A percentile compares a stretch with the other conserved stretches of the same genome.
phyloP scores from a whole-genome alignment of 2,888 invertebrate species.

The Sisyra nigra region DNA sequence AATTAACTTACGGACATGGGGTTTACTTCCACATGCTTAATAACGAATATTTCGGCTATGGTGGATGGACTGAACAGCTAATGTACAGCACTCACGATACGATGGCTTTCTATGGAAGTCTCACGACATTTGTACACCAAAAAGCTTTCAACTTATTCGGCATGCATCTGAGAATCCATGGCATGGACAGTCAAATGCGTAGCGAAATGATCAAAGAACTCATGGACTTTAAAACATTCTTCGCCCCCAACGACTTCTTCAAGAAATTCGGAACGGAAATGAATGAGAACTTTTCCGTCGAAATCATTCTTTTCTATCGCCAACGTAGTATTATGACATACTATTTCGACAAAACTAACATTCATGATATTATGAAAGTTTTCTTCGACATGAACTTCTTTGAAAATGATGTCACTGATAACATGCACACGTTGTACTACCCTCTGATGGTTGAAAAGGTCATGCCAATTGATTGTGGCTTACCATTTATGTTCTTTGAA shows the following conservation, averaged over 20 bases:
- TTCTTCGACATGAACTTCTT: background rate
- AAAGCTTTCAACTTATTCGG: conserved; percentile 8
- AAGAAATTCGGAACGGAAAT: background rate
- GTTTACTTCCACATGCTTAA: conserved; percentile 25
- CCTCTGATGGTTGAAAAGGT: background rate
- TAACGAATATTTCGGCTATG: conserved; percentile 26
- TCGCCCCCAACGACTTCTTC: background rate
- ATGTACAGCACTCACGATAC: too few relatives aligned
- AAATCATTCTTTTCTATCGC: background rate
- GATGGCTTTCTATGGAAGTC: too few relatives aligned
- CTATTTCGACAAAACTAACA: background rate
- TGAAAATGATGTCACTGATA: background rate
- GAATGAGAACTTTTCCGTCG: background rate
- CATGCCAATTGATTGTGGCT: conserved; percentile 5
- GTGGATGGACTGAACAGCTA: conserved; percentile 12
- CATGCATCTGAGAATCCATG: background rate
- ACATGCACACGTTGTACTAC: background rate
- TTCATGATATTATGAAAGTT: conserved; percentile 1
- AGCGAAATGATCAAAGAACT: background rate
- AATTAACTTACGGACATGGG: conserved; percentile 18
- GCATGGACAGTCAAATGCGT: background rate
- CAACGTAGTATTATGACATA: conserved; percentile 6
- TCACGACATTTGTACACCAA: conserved; percentile 11
- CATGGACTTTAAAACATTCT: background rate
- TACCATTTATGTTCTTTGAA: background rate